Evolutionary conservation across 2,797 vertebrate species (phyloP), one percentile per base, ranked within the genome.

Genomic region (Poecile montanus): DNA sequence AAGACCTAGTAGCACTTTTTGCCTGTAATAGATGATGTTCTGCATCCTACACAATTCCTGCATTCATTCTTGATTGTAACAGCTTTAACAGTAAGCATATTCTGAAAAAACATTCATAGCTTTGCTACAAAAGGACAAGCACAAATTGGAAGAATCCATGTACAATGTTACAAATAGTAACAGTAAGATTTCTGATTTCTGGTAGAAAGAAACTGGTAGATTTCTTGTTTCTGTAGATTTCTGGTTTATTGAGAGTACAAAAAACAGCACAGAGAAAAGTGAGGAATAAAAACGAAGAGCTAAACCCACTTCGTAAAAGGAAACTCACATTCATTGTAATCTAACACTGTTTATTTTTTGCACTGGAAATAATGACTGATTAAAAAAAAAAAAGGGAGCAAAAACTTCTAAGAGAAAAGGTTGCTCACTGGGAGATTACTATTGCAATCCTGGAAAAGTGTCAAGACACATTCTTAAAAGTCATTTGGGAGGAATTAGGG

Each of bases 381-480:
- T 26, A 2, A 34, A 36, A 48, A 63, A 29, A 45, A 73, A 34
- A 44, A 32, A 36, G 4, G 10, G 44, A 81, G 45, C 2, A 5
- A 61, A 40, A 93, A 91, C 17, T 78, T 65, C 18, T 56, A 50
- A 88, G 45, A 95, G 32, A 83, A 89, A 72, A 93, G 27, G 75
- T 93, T 5, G 5, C 38, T 93, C 26, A 23, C 62, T 80, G 51
- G n/a, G 62, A 92, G 51, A 92, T 66, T 51, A 75, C 76, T 92
- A 84, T 12, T 73, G 38, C 60, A 91, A 86, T 76, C 45, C 82
- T 54, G 85, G 63, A 91, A 91, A 92, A 88, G 71, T 15, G 53
- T 90, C 79, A 91, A 91, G 58, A 44, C 62, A 67, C 57, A 91
- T 91, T 93, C 71, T 94, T 77, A 42, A 45, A 87, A 91, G 70